phyloP scores from a whole-genome alignment of 2,888 invertebrate species.

The Cantharis rustica region DNA sequence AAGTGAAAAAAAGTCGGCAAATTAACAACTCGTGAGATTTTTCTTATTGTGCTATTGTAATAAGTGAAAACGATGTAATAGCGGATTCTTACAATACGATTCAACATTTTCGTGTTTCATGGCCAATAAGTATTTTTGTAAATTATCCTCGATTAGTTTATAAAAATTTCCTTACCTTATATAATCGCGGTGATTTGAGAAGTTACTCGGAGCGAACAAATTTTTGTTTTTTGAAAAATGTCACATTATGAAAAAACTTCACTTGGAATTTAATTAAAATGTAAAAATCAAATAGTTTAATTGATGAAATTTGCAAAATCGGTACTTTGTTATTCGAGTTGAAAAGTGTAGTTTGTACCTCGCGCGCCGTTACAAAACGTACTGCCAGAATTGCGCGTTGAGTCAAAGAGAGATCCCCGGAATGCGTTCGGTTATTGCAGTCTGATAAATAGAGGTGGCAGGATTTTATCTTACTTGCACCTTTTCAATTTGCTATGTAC shows the following conservation, averaged over 20 bases:
- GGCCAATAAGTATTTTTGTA: slow-evolving; percentile 1
- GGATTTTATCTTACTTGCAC: slow-evolving; percentile 18
- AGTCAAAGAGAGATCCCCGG: slow-evolving; percentile 37
- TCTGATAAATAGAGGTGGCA: slow-evolving; percentile 35
- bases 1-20: slow-evolving; percentile 10
- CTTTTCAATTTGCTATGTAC: slow-evolving; percentile 11
- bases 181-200: background rate
- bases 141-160: background rate
- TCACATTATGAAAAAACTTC: slow-evolving; percentile 2
- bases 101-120: slow-evolving; percentile 1
- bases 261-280: background rate
- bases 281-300: background rate
- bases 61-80: slow-evolving; percentile 19
- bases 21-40: slow-evolving; percentile 15
- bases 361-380: slow-evolving; percentile 29
- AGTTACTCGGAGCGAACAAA: background rate
- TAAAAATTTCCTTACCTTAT: slow-evolving; percentile 3
- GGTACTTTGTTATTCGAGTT: background rate
- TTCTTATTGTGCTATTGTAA: slow-evolving; percentile 20
- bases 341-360: slow-evolving; percentile 18
- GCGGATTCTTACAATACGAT: slow-evolving; percentile 4
- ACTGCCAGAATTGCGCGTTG: slow-evolving; percentile 33
- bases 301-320: background rate
- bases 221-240: background rate
- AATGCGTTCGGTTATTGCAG: slow-evolving; percentile 34